A percentile compares a stretch with the other conserved stretches of the same genome.
phyloP scores from a whole-genome alignment of 2,888 invertebrate species.

The Stomorhina lunata region DNA sequence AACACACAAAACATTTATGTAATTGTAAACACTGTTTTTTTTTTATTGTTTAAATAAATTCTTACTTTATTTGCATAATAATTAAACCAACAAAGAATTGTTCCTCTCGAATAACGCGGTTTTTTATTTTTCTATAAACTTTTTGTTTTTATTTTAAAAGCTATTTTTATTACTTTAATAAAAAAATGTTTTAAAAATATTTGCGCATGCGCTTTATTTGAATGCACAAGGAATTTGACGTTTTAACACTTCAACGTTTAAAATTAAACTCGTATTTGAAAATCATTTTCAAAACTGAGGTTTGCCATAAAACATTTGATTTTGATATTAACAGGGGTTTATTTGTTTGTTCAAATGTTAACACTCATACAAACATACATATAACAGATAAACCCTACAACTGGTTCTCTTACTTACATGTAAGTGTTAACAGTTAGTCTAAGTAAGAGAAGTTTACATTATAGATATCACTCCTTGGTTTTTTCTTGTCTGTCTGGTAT shows the following conservation, averaged over 20 bases:
- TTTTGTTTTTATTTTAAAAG: slow-evolving; percentile 33
- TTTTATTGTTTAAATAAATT: slow-evolving; percentile 53
- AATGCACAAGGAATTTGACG: slow-evolving; percentile 29
- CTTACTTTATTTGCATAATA: slow-evolving; percentile 68
- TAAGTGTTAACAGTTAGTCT: no score
- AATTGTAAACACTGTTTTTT: neutral
- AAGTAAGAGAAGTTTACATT: no score
- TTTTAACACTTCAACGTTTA: slow-evolving; percentile 64
- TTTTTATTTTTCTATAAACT: neutral
- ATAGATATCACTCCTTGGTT: no score
- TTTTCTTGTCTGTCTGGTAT: no score
- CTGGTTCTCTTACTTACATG: no score
- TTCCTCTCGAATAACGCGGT: slow-evolving; percentile 22
- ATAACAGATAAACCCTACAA: no score
- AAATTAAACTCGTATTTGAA: slow-evolving; percentile 56
- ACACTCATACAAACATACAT: no score
- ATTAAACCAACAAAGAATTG: slow-evolving; percentile 56
- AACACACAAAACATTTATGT: slow-evolving; percentile 8
- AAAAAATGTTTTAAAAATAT: neutral
- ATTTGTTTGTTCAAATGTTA: no score
- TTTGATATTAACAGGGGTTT: neutral
- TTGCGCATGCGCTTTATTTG: slow-evolving; percentile 56
- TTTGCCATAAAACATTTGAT: slow-evolving; percentile 5
- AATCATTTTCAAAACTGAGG: slow-evolving; percentile 29
- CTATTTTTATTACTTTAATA: slow-evolving; percentile 7